Percentiles rank a stretch among this genome's conserved stretches.
Evolutionary conservation across 2,888 invertebrate genomes (phyloP).

Genomic region (Phorcus lineatus): DNA sequence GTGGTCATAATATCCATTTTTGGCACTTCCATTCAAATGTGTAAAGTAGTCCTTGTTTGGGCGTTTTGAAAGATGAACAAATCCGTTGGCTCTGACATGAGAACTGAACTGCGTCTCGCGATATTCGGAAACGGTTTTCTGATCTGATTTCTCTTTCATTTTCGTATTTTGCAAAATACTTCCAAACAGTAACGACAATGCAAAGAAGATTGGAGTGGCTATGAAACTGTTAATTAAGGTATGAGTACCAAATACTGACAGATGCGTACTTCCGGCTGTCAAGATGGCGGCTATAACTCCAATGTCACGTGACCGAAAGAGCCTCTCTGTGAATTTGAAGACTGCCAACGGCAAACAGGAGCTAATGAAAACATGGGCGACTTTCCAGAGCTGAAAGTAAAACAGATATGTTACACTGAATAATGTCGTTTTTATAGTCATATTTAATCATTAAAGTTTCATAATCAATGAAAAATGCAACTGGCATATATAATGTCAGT

Average conservation of each 20-base stretch:
- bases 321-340: conserved; percentile 47
- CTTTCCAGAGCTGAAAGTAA: conserved; percentile 54
- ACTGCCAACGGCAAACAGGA: conserved; percentile 56
- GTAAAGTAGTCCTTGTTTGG: neutral
- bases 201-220: conserved; percentile 53
- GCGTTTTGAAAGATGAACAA: neutral
- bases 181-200: conserved; percentile 25
- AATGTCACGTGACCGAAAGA: conserved; percentile 48
- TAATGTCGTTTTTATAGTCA: no score
- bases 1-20: neutral
- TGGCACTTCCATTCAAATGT: neutral
- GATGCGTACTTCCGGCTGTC: conserved; percentile 49
- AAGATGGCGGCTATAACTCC: conserved; percentile 57
- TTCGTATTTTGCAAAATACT: neutral
- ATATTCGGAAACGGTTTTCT: neutral
- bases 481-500: no score
- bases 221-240: conserved; percentile 65
- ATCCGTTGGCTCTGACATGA: neutral
- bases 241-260: conserved; percentile 66
- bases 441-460: no score
- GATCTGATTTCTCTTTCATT: neutral
- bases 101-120: no score
- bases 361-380: conserved; percentile 48
- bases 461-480: no score
- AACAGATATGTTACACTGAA: no score